These are phyloP conservation scores for Ophthalmotilapia sp. DNA, from an alignment of 2,113 vertebrate species.

Conservation along the genomic window DNA sequence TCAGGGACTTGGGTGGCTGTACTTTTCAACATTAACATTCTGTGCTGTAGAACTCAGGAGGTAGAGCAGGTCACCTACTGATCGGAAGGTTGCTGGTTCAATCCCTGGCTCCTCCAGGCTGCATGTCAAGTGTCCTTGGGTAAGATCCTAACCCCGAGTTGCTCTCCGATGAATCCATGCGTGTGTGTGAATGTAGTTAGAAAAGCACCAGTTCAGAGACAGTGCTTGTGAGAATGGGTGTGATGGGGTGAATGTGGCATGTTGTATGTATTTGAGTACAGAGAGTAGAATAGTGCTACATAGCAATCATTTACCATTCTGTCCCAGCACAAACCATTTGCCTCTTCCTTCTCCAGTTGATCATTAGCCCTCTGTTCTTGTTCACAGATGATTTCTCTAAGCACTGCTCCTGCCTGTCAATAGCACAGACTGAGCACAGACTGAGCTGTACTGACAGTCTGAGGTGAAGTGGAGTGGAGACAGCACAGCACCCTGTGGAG, in stretches of 20 bases:
- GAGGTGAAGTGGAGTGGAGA: not conserved
- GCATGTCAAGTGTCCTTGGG: not conserved
- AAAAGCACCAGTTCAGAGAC: not conserved
- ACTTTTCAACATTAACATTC: not conserved
- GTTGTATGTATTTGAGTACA: not conserved
- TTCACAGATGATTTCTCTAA: not conserved
- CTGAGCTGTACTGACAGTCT: not conserved
- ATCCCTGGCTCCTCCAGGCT: not conserved
- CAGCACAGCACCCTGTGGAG: not conserved
- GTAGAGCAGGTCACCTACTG: not conserved
- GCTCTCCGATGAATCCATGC: not conserved
- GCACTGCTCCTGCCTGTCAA: not conserved
- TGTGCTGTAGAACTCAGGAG: not conserved
- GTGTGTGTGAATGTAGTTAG: not conserved
- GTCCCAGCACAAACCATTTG: not conserved
- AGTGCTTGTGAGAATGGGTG: not conserved
- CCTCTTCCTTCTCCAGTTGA: not conserved
- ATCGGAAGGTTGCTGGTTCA: not conserved
- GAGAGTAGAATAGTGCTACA: not conserved
- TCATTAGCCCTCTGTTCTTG: not conserved
- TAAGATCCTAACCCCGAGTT: too few species aligned
- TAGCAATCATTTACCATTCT: not conserved
- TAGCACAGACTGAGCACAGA: not conserved
- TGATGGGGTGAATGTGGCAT: not conserved
- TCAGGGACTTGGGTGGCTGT: not conserved